Base-by-base conservation (phyloP, 2,888 invertebrate species). In the Odontocerum albicorne region DNA sequence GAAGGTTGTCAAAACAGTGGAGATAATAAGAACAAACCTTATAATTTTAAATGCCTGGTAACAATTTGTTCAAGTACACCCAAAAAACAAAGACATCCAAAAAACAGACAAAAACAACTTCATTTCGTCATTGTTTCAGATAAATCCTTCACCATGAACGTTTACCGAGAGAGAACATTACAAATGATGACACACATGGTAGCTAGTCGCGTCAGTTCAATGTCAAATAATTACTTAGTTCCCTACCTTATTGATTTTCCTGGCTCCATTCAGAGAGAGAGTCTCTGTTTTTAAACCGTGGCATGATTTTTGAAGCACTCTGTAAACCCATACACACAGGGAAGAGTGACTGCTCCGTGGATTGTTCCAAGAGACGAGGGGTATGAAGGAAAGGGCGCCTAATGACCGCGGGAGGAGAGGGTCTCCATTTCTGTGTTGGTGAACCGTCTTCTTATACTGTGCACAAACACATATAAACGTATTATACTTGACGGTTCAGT, bases 321-420 rank as follows among this genome's bases (percentile, higher is more conserved):
- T 51, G n/a, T 47, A 21, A 32, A 20, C 21, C 33, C 33, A 45
- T 15, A 45, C 45, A 33, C 17, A 20, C 39, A 2, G 19, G n/a
- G 19, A 39, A 10, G 2, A 20, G 40, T 20, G 40, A 32, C 49
- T 39, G 40, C 33, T 31, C 27, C 12, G 49, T 49, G 40, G 49
- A 49, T 49, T 49, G 49, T 49, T 19, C 49, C 35, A 13, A 13
- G 43, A 43, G 51, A 19, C 21, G 52, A 20, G 49, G 43, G 46
- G 50, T 50, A 47, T 31, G 33, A 36, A 22, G 42, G 43, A 33
- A 27, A 47, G 53, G 50, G 71, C 70, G 67, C 70, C 77, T 78
- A 78, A 78, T 78, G 78, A 77, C 77, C 73, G 77, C 77, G 77
- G 73, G 77, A 75, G 75, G 76, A 65, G 74, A 71, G 74, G 72